Base-by-base conservation (phyloP, 35 echinoderm and acorn worm genomes). In the Diadema setosum region DNA sequence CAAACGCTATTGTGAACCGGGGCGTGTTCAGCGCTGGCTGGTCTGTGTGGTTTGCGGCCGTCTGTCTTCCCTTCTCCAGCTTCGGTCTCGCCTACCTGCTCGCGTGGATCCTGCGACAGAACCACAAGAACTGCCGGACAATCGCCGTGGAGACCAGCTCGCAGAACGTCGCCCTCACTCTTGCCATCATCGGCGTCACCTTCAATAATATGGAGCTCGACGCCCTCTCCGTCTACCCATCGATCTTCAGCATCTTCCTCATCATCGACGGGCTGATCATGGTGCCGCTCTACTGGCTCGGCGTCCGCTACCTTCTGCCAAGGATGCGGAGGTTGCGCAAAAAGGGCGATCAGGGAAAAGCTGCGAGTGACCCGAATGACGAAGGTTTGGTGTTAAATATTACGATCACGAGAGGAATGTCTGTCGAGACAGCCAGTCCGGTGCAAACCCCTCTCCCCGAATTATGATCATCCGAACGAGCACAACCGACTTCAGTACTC, bases 121-220 rank as follows among this genome's bases (percentile, higher is more conserved):
- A 83, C 17, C 75, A 81, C 42, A 90, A 57, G 12, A 83, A 97
- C 70, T 90, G 95, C 58, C 83, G 95, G n/a, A 93, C 95, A 35
- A 93, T 97, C 57, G 46, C 87, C n/a, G 89, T 97, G 14, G 95
- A 97, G 83, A 97, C 95, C 3, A 91, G 95, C 20, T 82, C 86
- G 2, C 95, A 97, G 39, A 97, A 97, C 49, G 84, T 93, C 18
- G 95, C 86, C 20, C 82, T 97, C 40, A 87, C 95, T 2, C 69
- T 97, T n/a, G 84, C 95, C 14, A 70, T 97, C 43, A 32, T 97
- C 37, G 56, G 82, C 18, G 58, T 97, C n/a, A 90, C 95, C 7
- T 97, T 93, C 67, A 42, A 81, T 20, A 84, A 81, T 24, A 49
- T 78, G 18, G 12, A 85, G 11, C 80, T 89, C 7, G 40, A 76